These are phyloP conservation scores for Popillia japonica DNA, from an alignment of 1,140 invertebrate species.

Conservation along the genomic window DNA sequence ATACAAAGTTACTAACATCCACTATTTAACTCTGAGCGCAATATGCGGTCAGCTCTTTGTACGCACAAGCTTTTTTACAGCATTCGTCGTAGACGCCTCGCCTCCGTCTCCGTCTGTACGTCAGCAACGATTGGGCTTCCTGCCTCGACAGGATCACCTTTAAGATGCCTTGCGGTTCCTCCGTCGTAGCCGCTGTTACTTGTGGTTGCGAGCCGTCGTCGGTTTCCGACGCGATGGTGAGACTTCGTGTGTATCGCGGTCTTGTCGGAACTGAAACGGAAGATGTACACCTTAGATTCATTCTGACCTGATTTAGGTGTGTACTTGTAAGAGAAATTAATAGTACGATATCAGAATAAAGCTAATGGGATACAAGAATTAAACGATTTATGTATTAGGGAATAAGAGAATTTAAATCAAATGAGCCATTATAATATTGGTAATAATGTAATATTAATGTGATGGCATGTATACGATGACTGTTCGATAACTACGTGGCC, in stretches of 20 bases:
- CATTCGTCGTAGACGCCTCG: slow-evolving; percentile 53
- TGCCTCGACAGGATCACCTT: slow-evolving; percentile 14
- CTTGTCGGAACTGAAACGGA: neutral
- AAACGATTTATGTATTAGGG: too few species aligned
- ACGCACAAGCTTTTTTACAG: slow-evolving; percentile 51
- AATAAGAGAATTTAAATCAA: too few species aligned
- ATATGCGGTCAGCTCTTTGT: slow-evolving; percentile 48
- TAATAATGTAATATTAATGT: too few species aligned
- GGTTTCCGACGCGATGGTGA: neutral
- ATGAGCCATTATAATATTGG: too few species aligned
- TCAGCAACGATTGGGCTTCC: neutral
- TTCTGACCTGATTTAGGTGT: too few species aligned
- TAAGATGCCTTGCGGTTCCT: neutral
- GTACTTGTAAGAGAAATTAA: too few species aligned
- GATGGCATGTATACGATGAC: too few species aligned
- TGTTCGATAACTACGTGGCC: too few species aligned
- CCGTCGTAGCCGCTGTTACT: neutral
- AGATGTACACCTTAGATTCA: neutral
- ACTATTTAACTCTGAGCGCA: slow-evolving; percentile 41
- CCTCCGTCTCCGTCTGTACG: slow-evolving; percentile 38
- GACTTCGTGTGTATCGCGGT: neutral
- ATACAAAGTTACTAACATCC: slow-evolving; percentile 12
- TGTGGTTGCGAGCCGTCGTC: neutral
- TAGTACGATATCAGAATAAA: too few species aligned
- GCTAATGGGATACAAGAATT: too few species aligned